These are phyloP conservation scores for Pelagia noctiluca DNA, from an alignment of 30 jellyfish, hydroid and myxozoan genomes.

Conservation along the genomic window DNA sequence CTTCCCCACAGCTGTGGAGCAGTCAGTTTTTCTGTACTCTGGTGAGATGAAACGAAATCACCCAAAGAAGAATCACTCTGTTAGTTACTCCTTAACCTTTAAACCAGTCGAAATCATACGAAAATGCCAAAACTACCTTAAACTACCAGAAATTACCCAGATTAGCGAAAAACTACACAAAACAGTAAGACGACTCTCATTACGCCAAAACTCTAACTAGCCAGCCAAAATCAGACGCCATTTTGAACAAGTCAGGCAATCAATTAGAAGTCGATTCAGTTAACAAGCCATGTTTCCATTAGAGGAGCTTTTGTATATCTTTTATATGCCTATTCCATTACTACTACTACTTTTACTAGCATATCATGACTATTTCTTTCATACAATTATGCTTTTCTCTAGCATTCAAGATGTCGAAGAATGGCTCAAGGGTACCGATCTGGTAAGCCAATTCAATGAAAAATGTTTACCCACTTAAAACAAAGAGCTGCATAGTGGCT, in stretches of 20 bases:
- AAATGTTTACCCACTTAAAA: neutral
- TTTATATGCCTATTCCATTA: neutral
- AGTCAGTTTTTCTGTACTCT: no score
- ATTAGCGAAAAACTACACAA: no score
- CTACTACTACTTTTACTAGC: neutral
- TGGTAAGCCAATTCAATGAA: constrained; percentile 59
- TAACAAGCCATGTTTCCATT: neutral
- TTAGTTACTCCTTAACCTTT: no score
- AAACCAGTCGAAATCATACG: no score
- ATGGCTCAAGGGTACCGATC: constrained; percentile 91
- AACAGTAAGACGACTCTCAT: no score
- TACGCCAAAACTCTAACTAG: no score
- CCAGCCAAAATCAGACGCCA: no score
- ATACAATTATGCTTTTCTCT: neutral
- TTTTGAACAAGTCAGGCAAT: neutral
- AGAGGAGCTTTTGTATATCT: neutral
- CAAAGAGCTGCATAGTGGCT: neutral
- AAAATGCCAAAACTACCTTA: no score
- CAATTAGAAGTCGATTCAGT: neutral
- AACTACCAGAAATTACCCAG: no score
- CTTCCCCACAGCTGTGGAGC: no score
- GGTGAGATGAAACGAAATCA: no score
- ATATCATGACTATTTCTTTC: neutral
- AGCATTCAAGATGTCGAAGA: constrained; percentile 97
- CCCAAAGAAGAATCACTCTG: no score